Conservation (phyloP, 2,888 invertebrate genomes). For the Lydus trimaculatus region DNA sequence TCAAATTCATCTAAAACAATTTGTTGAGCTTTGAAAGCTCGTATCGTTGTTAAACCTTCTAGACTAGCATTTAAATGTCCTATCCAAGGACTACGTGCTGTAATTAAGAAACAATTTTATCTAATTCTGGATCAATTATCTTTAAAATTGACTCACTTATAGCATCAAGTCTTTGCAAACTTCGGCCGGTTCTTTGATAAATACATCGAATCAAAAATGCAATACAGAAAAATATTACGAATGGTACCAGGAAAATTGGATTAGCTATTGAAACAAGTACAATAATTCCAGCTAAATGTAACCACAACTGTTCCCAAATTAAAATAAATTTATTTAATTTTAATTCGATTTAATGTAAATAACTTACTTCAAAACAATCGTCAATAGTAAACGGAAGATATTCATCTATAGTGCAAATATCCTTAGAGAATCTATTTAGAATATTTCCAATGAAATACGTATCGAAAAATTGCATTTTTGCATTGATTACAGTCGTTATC, state of each 20-base stretch:
- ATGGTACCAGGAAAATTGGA: constrained; percentile 42
- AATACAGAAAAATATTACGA: constrained; percentile 26
- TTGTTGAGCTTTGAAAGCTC: constrained; percentile 52
- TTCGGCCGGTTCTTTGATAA: constrained; percentile 47
- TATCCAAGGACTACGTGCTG: constrained; percentile 55
- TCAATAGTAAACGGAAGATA: constrained; percentile 39
- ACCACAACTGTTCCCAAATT: not conserved
- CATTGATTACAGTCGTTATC: constrained; percentile 41
- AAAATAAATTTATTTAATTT: not conserved
- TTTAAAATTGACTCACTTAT: constrained; percentile 41
- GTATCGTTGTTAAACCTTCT: constrained; percentile 57
- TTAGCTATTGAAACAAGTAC: constrained; percentile 50
- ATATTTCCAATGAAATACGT: constrained; percentile 50
- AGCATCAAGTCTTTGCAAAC: constrained; percentile 49
- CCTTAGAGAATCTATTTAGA: constrained; percentile 51
- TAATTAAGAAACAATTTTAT: constrained; percentile 24
- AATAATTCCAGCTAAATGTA: constrained; percentile 51
- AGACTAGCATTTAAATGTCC: constrained; percentile 57
- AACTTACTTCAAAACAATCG: constrained; percentile 41
- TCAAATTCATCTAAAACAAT: constrained; percentile 54
- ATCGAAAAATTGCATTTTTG: constrained; percentile 50
- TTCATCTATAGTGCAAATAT: constrained; percentile 48
- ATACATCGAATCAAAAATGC: constrained; percentile 28
- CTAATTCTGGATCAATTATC: too few relatives aligned
- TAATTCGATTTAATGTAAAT: constrained; percentile 15